Evolutionary conservation across 2,888 invertebrate genomes (phyloP).

Genomic region (Spodoptera picta): DNA sequence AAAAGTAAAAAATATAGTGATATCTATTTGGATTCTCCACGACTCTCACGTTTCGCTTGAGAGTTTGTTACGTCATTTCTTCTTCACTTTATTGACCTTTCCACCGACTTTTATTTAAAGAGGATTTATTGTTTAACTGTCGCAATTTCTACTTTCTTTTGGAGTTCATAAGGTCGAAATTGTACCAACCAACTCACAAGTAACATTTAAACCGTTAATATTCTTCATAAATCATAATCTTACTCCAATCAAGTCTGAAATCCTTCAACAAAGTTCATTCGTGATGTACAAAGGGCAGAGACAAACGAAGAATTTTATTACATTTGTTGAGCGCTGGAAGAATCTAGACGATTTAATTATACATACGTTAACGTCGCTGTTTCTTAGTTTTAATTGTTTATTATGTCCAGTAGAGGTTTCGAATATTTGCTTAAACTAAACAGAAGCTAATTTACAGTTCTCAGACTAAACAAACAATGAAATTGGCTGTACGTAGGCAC

Average conservation of each 20-base stretch:
- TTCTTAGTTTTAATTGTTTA: constrained; percentile 15
- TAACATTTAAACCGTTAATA: too few relatives aligned
- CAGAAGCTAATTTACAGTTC: constrained; percentile 15
- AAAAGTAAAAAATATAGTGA: too few relatives aligned
- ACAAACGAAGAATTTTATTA: constrained; percentile 2
- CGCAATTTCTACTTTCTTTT: too few relatives aligned
- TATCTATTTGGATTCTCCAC: too few relatives aligned
- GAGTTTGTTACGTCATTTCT: constrained; percentile 3
- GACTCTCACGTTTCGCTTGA: neutral
- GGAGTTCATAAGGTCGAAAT: too few relatives aligned
- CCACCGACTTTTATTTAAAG: too few relatives aligned
- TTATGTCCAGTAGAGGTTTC: neutral
- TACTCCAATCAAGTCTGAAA: constrained; percentile 15
- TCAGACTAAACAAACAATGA: constrained; percentile 18
- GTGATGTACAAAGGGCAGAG: neutral
- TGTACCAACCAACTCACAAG: too few relatives aligned
- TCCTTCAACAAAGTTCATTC: constrained; percentile 13
- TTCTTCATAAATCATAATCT: too few relatives aligned
- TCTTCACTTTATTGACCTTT: neutral
- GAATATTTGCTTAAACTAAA: neutral
- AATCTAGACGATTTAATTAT: constrained; percentile 14
- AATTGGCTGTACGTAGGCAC: constrained; percentile 16
- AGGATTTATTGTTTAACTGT: too few relatives aligned
- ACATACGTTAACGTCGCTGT: neutral
- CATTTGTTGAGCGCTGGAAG: constrained; percentile 1